Evolutionary conservation across 2,113 vertebrate species (phyloP), one percentile per base, ranked within the genome.

Genomic region (Pseudonaja textilis): DNA sequence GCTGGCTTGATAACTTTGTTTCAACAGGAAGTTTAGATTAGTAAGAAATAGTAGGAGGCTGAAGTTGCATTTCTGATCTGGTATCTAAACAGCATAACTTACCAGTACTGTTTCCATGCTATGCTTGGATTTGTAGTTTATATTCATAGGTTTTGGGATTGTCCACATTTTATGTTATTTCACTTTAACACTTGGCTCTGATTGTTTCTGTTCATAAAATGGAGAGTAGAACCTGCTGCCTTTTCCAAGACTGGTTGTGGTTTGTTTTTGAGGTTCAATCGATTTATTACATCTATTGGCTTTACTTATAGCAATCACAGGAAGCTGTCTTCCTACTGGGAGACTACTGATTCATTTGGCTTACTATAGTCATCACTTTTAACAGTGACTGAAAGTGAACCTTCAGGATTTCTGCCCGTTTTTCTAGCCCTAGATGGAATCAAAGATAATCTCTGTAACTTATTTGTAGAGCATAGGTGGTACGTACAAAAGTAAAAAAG

Each of bases 1-100:
- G 54, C 11, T 85, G 95, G 86, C 52, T 96, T 97, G 93, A 86
- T 96, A 95, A 94, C 92, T 96, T 90, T 94, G 59, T 91, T 96
- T 96, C 95, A 89, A 92, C 8, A 90, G 88, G 64, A 47, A 94
- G 34, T 42, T 94, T 39, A 95, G 85, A 95, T 95, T 94, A 96
- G 57, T 93, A 57, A 96, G 96, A 97, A 97, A 97, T 96, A 97
- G 50, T 90, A 91, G 55, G 90, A 61, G 61, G 96, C 93, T 96
- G 93, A 94, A 95, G 22, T 93, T 57, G 4, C 94, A 95, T 95
- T 91, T 59, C 2, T 89, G 64, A 89, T 92, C 93, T 14, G 88
- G 93, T 59, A 95, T 95, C 95, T 96, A 91, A 92, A 94, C 95
- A 92, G 5, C 88, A 0, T 91, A 56, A 56, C 88, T 92, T 57